These are phyloP conservation scores for Druon quercuslanigerum DNA, from an alignment of 1,140 invertebrate genomes.

Conservation along the genomic window DNA sequence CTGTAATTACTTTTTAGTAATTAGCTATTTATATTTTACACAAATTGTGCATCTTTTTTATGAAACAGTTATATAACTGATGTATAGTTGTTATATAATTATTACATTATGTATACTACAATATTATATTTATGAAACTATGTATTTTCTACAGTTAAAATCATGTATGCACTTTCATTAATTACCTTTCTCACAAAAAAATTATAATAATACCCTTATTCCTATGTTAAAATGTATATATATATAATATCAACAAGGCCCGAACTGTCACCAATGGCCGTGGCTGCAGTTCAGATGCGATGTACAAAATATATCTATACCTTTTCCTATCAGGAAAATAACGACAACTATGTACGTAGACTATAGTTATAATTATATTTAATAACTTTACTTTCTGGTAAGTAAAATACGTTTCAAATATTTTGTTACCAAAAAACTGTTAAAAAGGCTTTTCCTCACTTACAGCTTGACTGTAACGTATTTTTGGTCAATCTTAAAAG, in stretches of 20 bases:
- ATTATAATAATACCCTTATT: too few relatives aligned
- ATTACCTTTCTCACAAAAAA: too few relatives aligned
- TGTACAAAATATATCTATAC: constrained; percentile 63
- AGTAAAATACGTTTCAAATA: neutral
- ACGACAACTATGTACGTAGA: too few relatives aligned
- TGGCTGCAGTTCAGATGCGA: constrained; percentile 66
- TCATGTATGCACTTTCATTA: too few relatives aligned
- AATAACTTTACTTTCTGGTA: constrained; percentile 35
- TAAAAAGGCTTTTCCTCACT: constrained; percentile 8
- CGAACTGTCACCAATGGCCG: constrained; percentile 68
- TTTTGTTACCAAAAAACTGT: constrained; percentile 34
- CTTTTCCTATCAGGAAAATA: too few relatives aligned
- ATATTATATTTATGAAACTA: too few relatives aligned
- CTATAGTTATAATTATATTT: constrained; percentile 43
- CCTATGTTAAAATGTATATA: neutral
- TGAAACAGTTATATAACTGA: constrained; percentile 29
- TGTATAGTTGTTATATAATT: constrained; percentile 30
- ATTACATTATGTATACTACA: neutral
- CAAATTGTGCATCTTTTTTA: neutral
- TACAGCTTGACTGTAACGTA: neutral
- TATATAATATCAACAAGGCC: constrained; percentile 59
- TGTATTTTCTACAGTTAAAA: too few relatives aligned
- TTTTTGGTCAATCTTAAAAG: constrained; percentile 3
- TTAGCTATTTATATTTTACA: neutral
- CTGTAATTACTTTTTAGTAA: neutral